Conservation (phyloP, 2,113 vertebrate species). For the Gymnogyps californianus region DNA sequence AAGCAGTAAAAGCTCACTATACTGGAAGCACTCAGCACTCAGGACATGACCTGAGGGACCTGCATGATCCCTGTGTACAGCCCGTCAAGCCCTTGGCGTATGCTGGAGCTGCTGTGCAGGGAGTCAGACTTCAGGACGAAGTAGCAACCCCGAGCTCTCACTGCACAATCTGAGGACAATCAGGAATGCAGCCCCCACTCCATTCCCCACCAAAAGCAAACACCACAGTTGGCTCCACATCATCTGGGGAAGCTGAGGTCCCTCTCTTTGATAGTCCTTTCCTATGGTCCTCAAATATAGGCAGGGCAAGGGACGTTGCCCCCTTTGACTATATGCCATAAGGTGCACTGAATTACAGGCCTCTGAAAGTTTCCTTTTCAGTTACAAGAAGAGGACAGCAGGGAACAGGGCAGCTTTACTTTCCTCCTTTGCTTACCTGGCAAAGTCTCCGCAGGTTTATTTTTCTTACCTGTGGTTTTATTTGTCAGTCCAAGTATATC, state of each 20-base stretch:
- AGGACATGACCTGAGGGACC: neutral
- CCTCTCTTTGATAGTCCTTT: neutral
- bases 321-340: neutral
- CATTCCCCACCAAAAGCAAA: neutral
- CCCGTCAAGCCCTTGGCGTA: fast-evolving
- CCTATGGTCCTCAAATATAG: neutral
- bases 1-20: neutral
- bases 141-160: neutral
- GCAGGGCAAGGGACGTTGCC: neutral
- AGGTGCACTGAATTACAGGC: conserved; percentile 44
- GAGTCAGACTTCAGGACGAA: neutral
- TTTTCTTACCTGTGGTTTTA: conserved; percentile 69
- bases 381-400: neutral
- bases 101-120: fast-evolving
- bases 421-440: conserved; percentile 5
- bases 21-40: neutral
- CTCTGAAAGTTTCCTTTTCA: conserved; percentile 17
- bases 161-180: neutral
- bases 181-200: neutral
- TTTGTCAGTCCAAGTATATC: conserved; percentile 57
- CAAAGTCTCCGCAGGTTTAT: neutral
- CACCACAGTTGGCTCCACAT: neutral
- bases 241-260: neutral
- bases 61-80: neutral
- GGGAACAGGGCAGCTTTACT: conserved; percentile 11